Base-by-base conservation (phyloP, 1,140 invertebrate species). In the Drosophila obscura region DNA sequence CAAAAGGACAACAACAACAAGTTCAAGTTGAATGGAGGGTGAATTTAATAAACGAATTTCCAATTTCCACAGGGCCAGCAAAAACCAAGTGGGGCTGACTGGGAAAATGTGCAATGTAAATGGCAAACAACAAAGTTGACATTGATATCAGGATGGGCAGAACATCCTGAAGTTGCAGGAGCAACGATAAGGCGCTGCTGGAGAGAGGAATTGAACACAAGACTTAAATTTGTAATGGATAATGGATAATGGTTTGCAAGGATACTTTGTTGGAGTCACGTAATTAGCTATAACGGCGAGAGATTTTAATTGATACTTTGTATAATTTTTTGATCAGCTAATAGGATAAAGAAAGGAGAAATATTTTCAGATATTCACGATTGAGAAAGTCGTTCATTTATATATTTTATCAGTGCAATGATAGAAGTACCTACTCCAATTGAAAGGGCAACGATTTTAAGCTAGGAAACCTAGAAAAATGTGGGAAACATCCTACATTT, bases 101-200 rank as follows among this genome's bases (percentile, higher is more conserved):
- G 11, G 49, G 58, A 48, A 60, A 68, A 64, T 49, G 52, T 62
- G 46, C 57, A 65, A 77, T 74, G 57, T 59, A 71, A 61, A 67
- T 53, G 22, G 59, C 22, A 55, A 66, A 71, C 73, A 78, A 82
- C 82, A 78, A 87, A 78, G 74, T 79, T 87, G 82, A 87, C 82
- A 85, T 85, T 87, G 82, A 87, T 75, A 68, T 60, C 50, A 49
- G 19, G 11, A 19, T 13, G 41, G 11, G 16, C 11, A 11, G 35
- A 13, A 13, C 11, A 39, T 39, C 11, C 11, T 39, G 35, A 39
- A 39, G 35, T 2, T 35, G 35, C 1, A 39, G 35, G 11, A 39
- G 35, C 35, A 3, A 3, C 9, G 31, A 35, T 4, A 35, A 35
- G 11, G 31, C 3, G 31, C 11, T 4, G 11, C 4, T 11, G 7